phyloP scores from a whole-genome alignment of 2,113 vertebrate genomes.

The Lepidothrix coronata region DNA sequence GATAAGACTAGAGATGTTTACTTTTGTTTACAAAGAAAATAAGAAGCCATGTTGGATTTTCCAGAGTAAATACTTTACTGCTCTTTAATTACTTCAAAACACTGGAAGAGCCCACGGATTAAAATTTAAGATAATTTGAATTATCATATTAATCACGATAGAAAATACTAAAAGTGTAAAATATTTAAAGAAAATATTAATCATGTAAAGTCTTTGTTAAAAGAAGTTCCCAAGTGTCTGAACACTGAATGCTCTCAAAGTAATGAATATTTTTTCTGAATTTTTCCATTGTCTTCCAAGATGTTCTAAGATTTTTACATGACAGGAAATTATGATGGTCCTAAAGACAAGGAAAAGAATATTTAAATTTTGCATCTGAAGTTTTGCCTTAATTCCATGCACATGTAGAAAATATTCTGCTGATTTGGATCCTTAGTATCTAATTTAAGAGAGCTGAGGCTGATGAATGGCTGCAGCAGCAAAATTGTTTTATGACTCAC shows the following conservation, averaged over 20 bases:
- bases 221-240: neutral
- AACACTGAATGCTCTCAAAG: neutral
- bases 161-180: neutral
- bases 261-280: neutral
- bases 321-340: neutral
- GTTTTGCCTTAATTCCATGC: neutral
- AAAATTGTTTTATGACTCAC: constrained; percentile 16
- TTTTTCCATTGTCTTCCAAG: neutral
- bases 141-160: neutral
- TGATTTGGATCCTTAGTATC: neutral
- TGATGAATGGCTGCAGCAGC: neutral
- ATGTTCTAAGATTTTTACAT: neutral
- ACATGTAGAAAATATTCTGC: neutral
- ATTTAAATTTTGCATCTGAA: neutral
- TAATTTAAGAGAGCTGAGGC: constrained; percentile 19
- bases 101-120: neutral
- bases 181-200: neutral
- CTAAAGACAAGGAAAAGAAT: constrained; percentile 4
- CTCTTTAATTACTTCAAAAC: neutral
- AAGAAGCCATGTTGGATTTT: neutral
- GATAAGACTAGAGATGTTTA: neutral
- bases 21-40: neutral
- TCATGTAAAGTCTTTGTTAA: neutral
- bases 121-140: neutral
- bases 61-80: neutral